phyloP scores from a whole-genome alignment of 2,113 vertebrate species.

The Centropus bengalensis region DNA sequence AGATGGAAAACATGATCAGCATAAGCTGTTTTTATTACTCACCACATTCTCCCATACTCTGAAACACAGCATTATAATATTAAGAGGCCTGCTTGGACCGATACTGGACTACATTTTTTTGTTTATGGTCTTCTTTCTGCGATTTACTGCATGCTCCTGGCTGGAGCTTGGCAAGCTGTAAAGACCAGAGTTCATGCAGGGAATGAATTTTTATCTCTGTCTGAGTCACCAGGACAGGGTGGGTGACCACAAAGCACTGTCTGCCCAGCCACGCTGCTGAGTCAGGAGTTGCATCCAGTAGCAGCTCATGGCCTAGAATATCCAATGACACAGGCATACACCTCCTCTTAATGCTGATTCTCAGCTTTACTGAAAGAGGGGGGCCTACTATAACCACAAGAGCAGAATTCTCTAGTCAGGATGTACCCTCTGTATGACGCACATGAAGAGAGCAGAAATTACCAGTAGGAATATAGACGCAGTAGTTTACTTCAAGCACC shows the following conservation, averaged over 20 bases:
- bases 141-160: background rate
- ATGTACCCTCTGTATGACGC: background rate
- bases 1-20: background rate
- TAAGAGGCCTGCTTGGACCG: background rate
- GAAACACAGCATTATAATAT: background rate
- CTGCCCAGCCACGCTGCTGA: conserved; percentile 19
- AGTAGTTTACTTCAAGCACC: conserved; percentile 2
- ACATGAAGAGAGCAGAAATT: background rate
- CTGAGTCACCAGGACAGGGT: background rate
- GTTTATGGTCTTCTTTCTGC: background rate
- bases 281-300: conserved; percentile 28
- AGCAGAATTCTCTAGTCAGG: background rate
- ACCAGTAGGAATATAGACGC: background rate
- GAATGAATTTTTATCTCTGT: conserved; percentile 4
- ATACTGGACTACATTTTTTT: background rate
- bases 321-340: background rate
- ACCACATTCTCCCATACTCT: background rate
- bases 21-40: background rate
- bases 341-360: background rate
- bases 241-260: conserved; percentile 28
- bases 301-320: background rate
- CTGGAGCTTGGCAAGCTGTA: background rate
- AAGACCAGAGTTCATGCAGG: background rate
- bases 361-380: background rate
- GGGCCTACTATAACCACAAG: background rate